Conservation (phyloP, 2,113 vertebrate genomes). For the Casuarius casuarius region DNA sequence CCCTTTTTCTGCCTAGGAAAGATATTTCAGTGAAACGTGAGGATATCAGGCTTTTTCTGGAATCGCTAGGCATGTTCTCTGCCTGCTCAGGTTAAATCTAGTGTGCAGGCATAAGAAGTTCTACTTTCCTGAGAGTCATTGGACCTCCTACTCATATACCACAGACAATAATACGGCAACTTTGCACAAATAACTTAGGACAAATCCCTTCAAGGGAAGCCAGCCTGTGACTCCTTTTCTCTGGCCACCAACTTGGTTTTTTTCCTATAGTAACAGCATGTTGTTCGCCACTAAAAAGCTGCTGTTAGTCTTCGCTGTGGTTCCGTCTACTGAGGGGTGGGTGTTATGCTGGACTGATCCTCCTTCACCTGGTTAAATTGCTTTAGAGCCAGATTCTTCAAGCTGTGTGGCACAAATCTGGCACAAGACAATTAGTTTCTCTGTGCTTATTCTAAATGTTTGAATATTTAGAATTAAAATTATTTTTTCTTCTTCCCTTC, state of each 20-base stretch:
- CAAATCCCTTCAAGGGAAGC: neutral
- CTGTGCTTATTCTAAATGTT: neutral
- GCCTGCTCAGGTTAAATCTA: neutral
- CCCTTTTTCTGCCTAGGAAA: neutral
- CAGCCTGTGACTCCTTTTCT: neutral
- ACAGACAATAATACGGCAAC: neutral
- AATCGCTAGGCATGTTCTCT: neutral
- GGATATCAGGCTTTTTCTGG: neutral
- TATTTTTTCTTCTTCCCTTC: neutral
- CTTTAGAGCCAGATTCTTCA: neutral
- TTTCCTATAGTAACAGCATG: neutral
- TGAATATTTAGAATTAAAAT: neutral
- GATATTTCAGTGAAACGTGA: neutral
- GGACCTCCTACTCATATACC: neutral
- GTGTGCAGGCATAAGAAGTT: neutral
- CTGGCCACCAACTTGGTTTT: neutral
- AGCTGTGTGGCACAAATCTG: neutral
- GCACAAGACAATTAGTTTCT: neutral
- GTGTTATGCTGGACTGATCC: neutral
- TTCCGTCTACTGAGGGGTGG: neutral
- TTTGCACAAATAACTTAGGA: neutral
- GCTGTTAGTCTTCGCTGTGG: neutral
- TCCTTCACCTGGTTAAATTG: neutral
- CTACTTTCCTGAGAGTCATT: neutral
- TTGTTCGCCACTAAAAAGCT: neutral